These are phyloP conservation scores for Coendou prehensilis DNA, from an alignment of 2,797 vertebrate species.

Conservation along the genomic window DNA sequence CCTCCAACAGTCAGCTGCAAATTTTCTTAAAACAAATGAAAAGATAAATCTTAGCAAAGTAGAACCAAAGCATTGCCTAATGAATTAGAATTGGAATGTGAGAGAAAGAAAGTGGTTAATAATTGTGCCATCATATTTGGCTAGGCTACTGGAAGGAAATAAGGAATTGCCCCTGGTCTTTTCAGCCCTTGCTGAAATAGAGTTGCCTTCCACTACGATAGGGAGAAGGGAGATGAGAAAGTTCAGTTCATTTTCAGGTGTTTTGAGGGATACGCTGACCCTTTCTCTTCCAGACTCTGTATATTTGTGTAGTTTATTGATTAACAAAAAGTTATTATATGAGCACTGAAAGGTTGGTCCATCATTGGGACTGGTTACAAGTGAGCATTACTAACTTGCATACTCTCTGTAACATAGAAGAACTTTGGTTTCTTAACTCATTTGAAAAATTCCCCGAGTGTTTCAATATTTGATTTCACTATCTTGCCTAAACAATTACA, in stretches of 20 bases:
- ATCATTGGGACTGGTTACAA: constrained; percentile 44
- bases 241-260: not conserved
- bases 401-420: constrained; percentile 35
- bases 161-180: not conserved
- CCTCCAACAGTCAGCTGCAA: constrained; percentile 24
- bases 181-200: constrained; percentile 1
- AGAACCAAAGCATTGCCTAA: constrained; percentile 61
- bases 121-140: constrained; percentile 45
- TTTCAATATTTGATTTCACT: constrained; percentile 64
- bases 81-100: constrained; percentile 52
- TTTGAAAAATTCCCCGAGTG: constrained; percentile 33
- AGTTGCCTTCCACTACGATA: constrained; percentile 23
- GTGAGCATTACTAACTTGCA: constrained; percentile 34
- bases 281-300: not conserved
- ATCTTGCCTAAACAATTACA: constrained; percentile 70
- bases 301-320: constrained; percentile 42
- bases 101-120: constrained; percentile 35
- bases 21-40: constrained; percentile 68
- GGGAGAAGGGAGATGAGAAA: not conserved
- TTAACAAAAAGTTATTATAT: constrained; percentile 5
- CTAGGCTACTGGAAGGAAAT: constrained; percentile 65
- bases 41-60: constrained; percentile 59
- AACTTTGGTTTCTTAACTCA: constrained; percentile 51
- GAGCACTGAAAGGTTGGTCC: constrained; percentile 17
- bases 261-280: not conserved